phyloP scores from a whole-genome alignment of 2,888 invertebrate genomes.

The Zygothrica quintamaculata region DNA sequence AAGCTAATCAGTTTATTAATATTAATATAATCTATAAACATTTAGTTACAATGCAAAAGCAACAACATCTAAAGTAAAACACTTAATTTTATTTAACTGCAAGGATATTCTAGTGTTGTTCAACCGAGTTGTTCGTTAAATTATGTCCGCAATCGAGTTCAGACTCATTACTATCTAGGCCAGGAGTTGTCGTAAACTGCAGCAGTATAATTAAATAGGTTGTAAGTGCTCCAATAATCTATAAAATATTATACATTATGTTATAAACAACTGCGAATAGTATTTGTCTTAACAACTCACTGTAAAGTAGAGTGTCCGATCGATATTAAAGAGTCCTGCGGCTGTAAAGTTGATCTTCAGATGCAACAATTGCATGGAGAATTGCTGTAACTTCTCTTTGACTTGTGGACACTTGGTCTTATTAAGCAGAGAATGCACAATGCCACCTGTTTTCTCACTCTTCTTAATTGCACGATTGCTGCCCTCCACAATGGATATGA shows the following conservation, averaged over 20 bases:
- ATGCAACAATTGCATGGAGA: slow-evolving; percentile 84
- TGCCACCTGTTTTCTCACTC: slow-evolving; percentile 83
- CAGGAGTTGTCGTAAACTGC: slow-evolving; percentile 83
- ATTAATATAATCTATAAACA: slow-evolving; percentile 43
- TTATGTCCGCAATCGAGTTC: slow-evolving; percentile 18
- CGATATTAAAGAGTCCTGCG: slow-evolving; percentile 84
- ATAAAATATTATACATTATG: slow-evolving; percentile 20
- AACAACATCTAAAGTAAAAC: slow-evolving; percentile 35
- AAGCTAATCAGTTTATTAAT: slow-evolving; percentile 49
- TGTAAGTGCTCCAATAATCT: slow-evolving; percentile 84
- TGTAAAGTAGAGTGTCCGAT: slow-evolving; percentile 84
- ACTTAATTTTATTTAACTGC: no score
- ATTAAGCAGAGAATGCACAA: slow-evolving; percentile 82
- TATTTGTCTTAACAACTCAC: slow-evolving; percentile 59
- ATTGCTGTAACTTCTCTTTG: slow-evolving; percentile 82
- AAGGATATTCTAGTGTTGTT: no score
- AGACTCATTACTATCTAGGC: slow-evolving; percentile 6
- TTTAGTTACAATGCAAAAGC: slow-evolving; percentile 44
- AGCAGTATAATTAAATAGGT: slow-evolving; percentile 84
- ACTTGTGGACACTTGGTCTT: slow-evolving; percentile 79
- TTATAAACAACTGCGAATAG: not conserved
- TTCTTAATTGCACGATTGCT: slow-evolving; percentile 84
- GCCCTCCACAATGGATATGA: slow-evolving; percentile 84
- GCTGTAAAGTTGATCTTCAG: slow-evolving; percentile 84
- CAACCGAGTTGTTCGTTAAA: slow-evolving; percentile 5